Evolutionary conservation across 30 jellyfish, hydroid and myxozoan species (phyloP).

Genomic region (Aurelia coerulea): DNA sequence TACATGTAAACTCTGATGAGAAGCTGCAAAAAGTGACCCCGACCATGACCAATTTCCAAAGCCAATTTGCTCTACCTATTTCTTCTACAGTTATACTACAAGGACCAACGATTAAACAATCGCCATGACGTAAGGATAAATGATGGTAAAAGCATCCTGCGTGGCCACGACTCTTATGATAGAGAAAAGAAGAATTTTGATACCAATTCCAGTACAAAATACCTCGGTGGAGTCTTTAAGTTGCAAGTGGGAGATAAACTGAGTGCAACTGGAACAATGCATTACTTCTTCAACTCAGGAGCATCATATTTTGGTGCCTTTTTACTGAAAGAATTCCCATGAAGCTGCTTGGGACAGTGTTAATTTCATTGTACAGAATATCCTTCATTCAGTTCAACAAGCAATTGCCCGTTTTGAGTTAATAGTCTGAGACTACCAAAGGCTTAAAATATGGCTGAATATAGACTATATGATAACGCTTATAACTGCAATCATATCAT

Average conservation of each 20-base stretch:
- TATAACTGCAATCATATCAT: too few species aligned
- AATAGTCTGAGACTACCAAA: too few species aligned
- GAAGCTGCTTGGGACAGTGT: too few species aligned
- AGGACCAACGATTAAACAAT: conserved; percentile 8
- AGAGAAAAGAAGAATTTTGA: background rate
- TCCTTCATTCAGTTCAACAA: too few species aligned
- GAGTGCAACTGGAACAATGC: conserved; percentile 24
- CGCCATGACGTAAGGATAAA: conserved; percentile 31
- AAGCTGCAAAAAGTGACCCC: too few species aligned
- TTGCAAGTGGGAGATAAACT: conserved; percentile 5
- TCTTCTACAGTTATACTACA: conserved; percentile 42
- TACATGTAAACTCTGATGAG: too few species aligned
- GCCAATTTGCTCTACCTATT: conserved; percentile 2
- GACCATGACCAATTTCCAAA: background rate
- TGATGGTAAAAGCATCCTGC: conserved; percentile 1
- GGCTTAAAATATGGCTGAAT: too few species aligned
- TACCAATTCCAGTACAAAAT: conserved; percentile 17
- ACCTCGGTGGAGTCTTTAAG: conserved; percentile 32
- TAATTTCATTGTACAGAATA: too few species aligned
- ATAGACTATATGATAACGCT: too few species aligned
- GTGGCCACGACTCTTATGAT: conserved; percentile 28
- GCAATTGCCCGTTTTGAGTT: too few species aligned
- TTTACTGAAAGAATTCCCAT: conserved; percentile 1
- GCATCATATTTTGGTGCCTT: conserved; percentile 30
- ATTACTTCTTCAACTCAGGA: background rate